A percentile compares a stretch with the other conserved stretches of the same genome.
Evolutionary conservation across 2,113 vertebrate species (phyloP).

Genomic region (Vulpes vulpes): DNA sequence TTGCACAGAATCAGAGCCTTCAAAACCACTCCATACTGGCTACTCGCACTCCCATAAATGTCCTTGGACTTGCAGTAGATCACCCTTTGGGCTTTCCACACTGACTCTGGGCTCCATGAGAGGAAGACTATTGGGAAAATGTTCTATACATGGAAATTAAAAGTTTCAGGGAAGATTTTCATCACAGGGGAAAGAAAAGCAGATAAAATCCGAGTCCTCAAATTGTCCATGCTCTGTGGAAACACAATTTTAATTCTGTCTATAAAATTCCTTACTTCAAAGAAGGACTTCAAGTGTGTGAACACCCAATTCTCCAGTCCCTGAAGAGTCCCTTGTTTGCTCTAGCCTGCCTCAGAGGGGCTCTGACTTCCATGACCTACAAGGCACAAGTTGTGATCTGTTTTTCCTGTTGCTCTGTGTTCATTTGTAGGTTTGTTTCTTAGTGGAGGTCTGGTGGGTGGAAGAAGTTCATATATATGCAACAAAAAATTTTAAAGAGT

Average conservation of each 20-base stretch:
- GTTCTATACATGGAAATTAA: neutral
- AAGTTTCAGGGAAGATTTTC: neutral
- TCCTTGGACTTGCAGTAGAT: neutral
- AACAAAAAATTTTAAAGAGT: neutral
- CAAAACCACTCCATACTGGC: neutral
- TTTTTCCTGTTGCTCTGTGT: neutral
- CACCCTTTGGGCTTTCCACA: neutral
- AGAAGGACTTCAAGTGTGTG: neutral
- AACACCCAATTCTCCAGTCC: neutral
- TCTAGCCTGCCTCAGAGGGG: neutral
- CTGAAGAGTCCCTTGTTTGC: neutral
- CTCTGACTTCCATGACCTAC: neutral
- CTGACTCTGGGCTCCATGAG: neutral
- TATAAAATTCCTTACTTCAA: neutral
- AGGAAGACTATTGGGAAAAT: neutral
- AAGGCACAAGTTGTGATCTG: neutral
- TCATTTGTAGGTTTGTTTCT: neutral
- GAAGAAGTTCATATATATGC: neutral
- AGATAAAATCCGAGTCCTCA: neutral
- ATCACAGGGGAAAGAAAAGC: neutral
- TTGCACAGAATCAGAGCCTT: neutral
- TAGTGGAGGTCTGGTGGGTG: neutral
- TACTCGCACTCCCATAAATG: neutral
- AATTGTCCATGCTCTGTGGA: neutral
- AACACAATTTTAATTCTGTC: constrained; percentile 9